Base-by-base conservation (phyloP, 2,888 invertebrate genomes). In the Blera fallax region DNA sequence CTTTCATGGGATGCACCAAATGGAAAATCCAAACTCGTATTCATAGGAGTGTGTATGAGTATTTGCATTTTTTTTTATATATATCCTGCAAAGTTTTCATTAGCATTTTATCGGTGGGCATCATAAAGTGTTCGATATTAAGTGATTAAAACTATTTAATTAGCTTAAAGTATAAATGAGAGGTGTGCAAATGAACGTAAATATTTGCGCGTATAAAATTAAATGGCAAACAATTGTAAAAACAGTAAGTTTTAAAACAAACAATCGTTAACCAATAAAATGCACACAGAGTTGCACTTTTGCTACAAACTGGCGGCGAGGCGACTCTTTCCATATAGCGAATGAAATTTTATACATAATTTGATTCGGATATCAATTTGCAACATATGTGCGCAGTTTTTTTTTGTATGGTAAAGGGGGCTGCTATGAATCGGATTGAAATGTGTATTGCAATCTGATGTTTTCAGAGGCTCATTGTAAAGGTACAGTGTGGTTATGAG, bases 91-190 rank as follows among this genome's bases (percentile, higher is more conserved):
- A 21, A 7, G 18, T 65, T 50, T 34, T 34, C 40, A 32, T 29
- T 21, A n/a, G 16, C 29, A 16, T 45, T 34, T 32, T 24, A 37
- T 29, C 1, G 10, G 10, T n/a, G 0, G 8, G 11, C 32, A n/a
- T 52, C 43, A 24, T 34, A 50, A 74, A 65, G 14, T 54, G 16
- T 29, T 65, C 34, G 16, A 65, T 45, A 56, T 64, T 54, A 45
- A 65, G 54, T 45, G 64, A 74, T 65, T 74, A 48, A 74, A 74
- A 54, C 24, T 45, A 45, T 74, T 74, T 74, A 74, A 74, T 65
- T 74, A 56, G 74, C 16, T 64, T 16, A 24, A 45, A 43, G 16
- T 34, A 64, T 29, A 73, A 64, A 52, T 14, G 40, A 3, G 34
- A 45, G 16, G 11, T 27, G 34, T 54, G 40, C 40, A 43, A 64